Conservation (phyloP, 2,888 invertebrate species). For the Noctua pronuba region DNA sequence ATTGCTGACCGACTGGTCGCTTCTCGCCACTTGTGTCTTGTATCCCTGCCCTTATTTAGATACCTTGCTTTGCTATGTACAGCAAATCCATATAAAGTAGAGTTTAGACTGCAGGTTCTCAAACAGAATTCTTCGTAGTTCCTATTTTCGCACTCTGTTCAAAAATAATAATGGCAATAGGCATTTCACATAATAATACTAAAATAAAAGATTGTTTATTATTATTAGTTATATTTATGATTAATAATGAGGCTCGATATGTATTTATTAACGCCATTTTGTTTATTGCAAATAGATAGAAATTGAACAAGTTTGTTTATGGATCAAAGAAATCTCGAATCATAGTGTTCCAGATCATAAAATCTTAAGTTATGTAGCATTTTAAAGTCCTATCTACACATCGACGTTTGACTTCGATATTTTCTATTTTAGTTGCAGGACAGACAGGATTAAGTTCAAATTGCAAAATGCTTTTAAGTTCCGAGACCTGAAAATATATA, state of each 20-base stretch:
- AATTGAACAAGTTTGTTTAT: slow-evolving; percentile 22
- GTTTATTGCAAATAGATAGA: slow-evolving; percentile 42
- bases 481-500: background rate
- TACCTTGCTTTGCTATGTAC: slow-evolving; percentile 71
- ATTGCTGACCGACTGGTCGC: slow-evolving; percentile 22
- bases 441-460: background rate
- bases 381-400: slow-evolving; percentile 14
- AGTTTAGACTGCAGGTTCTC: slow-evolving; percentile 55
- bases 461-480: background rate
- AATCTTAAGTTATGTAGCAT: slow-evolving; percentile 3
- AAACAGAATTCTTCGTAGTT: slow-evolving; percentile 72
- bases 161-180: slow-evolving; percentile 63
- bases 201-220: slow-evolving; percentile 50
- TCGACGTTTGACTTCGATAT: background rate
- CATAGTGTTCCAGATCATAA: slow-evolving; percentile 2
- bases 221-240: slow-evolving; percentile 32
- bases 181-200: slow-evolving; percentile 64
- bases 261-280: slow-evolving; percentile 35
- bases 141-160: slow-evolving; percentile 74
- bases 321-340: slow-evolving; percentile 12
- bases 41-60: slow-evolving; percentile 53
- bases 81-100: slow-evolving; percentile 59
- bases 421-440: background rate
- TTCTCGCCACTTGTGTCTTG: slow-evolving; percentile 17
- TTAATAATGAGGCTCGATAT: slow-evolving; percentile 27